A percentile compares a stretch with the other conserved stretches of the same genome.
Evolutionary conservation across 1,140 invertebrate genomes (phyloP).

Genomic region (Drosophila grimshawi): DNA sequence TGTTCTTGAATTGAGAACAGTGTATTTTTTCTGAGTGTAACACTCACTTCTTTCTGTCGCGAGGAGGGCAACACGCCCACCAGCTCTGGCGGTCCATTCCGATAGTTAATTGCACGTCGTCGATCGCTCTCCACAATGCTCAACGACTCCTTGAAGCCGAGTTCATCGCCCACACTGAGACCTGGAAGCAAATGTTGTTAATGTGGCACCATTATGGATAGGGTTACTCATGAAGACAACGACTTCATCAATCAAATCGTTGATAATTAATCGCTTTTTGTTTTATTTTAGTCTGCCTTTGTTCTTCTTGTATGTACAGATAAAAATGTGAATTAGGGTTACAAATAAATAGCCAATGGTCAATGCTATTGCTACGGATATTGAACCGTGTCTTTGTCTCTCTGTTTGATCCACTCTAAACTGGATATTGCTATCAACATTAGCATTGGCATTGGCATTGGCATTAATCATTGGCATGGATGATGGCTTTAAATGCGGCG

Average conservation of each 20-base stretch:
- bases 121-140: slow-evolving; percentile 89
- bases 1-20: background rate
- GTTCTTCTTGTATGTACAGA: slow-evolving; percentile 37
- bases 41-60: slow-evolving; percentile 59
- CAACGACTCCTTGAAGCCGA: slow-evolving; percentile 91
- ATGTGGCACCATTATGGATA: background rate
- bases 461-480: slow-evolving; percentile 72
- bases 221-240: background rate
- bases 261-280: slow-evolving; percentile 59
- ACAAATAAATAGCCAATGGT: background rate
- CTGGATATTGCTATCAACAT: slow-evolving; percentile 8
- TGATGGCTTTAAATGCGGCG: slow-evolving; percentile 62
- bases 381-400: slow-evolving; percentile 29
- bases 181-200: slow-evolving; percentile 85
- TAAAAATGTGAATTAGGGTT: slow-evolving; percentile 17
- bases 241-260: slow-evolving; percentile 55
- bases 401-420: slow-evolving; percentile 31
- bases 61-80: slow-evolving; percentile 68
- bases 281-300: slow-evolving; percentile 38
- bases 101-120: slow-evolving; percentile 87
- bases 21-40: too few species aligned
- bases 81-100: slow-evolving; percentile 85
- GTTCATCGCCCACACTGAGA: slow-evolving; percentile 92
- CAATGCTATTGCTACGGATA: slow-evolving; percentile 49
- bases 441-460: slow-evolving; percentile 72